Evolutionary conservation across 2,797 vertebrate species (phyloP).

Genomic region (Semotilus atromaculatus): DNA sequence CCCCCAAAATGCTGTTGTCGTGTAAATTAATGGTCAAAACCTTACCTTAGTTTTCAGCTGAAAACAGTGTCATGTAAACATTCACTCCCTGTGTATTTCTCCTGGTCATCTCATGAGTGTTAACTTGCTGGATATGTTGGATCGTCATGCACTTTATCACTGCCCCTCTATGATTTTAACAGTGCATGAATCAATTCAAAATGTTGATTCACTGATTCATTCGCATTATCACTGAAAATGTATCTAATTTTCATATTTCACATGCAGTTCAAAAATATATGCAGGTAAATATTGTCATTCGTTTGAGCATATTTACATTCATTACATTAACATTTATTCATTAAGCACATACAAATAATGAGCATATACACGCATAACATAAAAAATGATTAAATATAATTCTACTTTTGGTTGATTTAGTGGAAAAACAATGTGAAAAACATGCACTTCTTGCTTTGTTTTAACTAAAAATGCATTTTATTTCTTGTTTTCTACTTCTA

Average conservation of each 20-base stretch:
- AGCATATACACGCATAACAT: neutral
- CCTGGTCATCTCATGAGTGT: no score
- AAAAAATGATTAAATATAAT: neutral
- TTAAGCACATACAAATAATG: neutral
- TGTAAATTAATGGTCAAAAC: no score
- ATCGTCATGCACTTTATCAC: no score
- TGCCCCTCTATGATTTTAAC: neutral
- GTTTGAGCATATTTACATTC: neutral
- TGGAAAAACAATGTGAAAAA: neutral
- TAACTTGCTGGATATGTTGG: no score
- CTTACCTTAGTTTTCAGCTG: no score
- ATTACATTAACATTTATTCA: neutral
- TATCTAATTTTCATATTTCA: neutral
- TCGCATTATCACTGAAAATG: neutral
- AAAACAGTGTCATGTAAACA: no score
- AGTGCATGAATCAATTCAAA: neutral
- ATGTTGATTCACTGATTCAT: neutral
- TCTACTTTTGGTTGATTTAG: neutral
- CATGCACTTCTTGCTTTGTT: neutral
- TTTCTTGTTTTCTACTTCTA: neutral
- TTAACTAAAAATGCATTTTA: neutral
- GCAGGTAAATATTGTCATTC: neutral
- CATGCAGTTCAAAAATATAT: neutral
- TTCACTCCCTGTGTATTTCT: no score
- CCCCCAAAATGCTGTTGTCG: no score